Conservation (phyloP, 2,888 invertebrate species). For the Dyspetes luteomarginatus region DNA sequence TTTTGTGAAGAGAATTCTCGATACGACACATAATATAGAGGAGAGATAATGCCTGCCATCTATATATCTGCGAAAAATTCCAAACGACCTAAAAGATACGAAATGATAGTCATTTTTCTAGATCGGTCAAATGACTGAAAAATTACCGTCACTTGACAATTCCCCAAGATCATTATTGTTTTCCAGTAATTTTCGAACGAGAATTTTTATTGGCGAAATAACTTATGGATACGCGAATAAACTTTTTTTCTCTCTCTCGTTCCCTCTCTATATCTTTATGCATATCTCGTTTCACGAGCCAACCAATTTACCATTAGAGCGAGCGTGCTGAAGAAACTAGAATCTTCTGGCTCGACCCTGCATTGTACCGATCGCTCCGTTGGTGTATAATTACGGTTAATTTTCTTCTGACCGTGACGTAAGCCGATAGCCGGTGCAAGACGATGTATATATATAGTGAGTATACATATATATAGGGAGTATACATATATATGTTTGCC, state of each 20-base stretch:
- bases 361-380: slow-evolving; percentile 54
- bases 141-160: no score
- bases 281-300: slow-evolving; percentile 37
- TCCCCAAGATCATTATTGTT: slow-evolving; percentile 19
- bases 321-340: slow-evolving; percentile 9
- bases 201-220: slow-evolving; percentile 4
- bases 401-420: slow-evolving; percentile 58
- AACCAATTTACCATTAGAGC: slow-evolving; percentile 50
- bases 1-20: background rate
- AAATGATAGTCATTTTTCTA: background rate
- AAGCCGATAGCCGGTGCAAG: slow-evolving; percentile 22
- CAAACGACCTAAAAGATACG: background rate
- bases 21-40: background rate
- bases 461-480: background rate
- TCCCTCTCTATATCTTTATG: background rate
- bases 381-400: slow-evolving; percentile 59
- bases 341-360: slow-evolving; percentile 38
- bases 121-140: no score
- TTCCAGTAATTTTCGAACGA: background rate
- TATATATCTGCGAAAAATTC: background rate
- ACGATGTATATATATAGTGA: background rate
- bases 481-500: background rate
- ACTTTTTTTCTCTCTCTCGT: background rate
- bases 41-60: background rate
- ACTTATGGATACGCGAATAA: slow-evolving; percentile 50